These are phyloP conservation scores for Pseudococcus longispinus DNA, from an alignment of 2,888 invertebrate species.

Conservation along the genomic window DNA sequence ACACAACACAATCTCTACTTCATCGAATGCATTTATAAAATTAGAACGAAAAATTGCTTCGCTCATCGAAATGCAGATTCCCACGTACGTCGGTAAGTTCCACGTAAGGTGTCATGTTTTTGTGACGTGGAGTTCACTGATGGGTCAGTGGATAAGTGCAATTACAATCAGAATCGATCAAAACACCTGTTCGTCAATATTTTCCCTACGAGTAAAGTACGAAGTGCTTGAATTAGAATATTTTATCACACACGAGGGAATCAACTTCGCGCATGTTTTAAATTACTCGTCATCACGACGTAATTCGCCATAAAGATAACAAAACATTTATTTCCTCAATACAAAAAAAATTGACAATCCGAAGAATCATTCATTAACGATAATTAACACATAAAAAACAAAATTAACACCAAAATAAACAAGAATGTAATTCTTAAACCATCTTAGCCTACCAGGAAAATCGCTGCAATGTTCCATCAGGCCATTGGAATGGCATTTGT, in stretches of 20 bases:
- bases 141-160: not conserved
- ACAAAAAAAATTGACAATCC: not conserved
- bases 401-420: constrained; percentile 1
- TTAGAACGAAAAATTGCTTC: too few relatives aligned
- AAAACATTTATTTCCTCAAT: not conserved
- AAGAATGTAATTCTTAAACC: not conserved
- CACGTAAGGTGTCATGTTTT: not conserved
- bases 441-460: constrained; percentile 52
- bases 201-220: not conserved
- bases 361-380: not conserved
- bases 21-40: too few relatives aligned
- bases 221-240: not conserved
- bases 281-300: too few relatives aligned
- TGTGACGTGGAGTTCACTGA: not conserved
- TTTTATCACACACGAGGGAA: not conserved
- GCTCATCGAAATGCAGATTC: too few relatives aligned
- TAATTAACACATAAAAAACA: not conserved
- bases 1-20: too few relatives aligned
- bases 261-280: too few relatives aligned
- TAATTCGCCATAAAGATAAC: not conserved
- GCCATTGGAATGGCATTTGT: constrained; percentile 48
- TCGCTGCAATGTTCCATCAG: constrained; percentile 45
- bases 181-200: not conserved
- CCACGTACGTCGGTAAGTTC: not conserved
- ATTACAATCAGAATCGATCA: not conserved